These are phyloP conservation scores for Tipula vernalis DNA, from an alignment of 2,888 invertebrate species.

Conservation along the genomic window DNA sequence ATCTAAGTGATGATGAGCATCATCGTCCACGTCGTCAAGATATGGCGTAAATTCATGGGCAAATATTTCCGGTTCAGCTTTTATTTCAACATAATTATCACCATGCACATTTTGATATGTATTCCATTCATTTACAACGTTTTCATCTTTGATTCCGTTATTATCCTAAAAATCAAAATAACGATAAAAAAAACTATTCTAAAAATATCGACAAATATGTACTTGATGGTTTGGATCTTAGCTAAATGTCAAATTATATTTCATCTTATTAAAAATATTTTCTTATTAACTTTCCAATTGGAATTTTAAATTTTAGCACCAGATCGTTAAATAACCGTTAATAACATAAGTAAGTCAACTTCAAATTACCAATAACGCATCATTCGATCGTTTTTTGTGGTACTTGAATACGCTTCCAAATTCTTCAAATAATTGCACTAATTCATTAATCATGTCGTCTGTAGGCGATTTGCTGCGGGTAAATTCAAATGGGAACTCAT, in stretches of 20 bases:
- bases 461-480: not conserved
- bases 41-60: not conserved
- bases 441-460: not conserved
- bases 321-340: not conserved
- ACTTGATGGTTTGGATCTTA: not conserved
- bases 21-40: not conserved
- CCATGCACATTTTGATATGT: not conserved
- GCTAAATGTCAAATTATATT: not conserved
- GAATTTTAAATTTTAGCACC: not conserved
- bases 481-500: not conserved
- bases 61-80: not conserved
- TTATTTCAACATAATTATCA: not conserved
- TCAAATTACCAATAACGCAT: not conserved
- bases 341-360: not conserved
- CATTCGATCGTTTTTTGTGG: not conserved
- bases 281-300: not conserved
- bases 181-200: not conserved
- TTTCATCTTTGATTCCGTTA: not conserved
- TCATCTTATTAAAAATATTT: not conserved
- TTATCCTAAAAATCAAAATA: not conserved
- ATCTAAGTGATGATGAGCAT: not conserved
- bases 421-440: conserved; percentile 9
- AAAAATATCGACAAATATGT: not conserved
- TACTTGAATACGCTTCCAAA: conserved; percentile 6
- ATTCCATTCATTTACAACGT: not conserved